These are phyloP conservation scores for Ellobium chinense DNA, from an alignment of 2,888 invertebrate species.

Conservation along the genomic window DNA sequence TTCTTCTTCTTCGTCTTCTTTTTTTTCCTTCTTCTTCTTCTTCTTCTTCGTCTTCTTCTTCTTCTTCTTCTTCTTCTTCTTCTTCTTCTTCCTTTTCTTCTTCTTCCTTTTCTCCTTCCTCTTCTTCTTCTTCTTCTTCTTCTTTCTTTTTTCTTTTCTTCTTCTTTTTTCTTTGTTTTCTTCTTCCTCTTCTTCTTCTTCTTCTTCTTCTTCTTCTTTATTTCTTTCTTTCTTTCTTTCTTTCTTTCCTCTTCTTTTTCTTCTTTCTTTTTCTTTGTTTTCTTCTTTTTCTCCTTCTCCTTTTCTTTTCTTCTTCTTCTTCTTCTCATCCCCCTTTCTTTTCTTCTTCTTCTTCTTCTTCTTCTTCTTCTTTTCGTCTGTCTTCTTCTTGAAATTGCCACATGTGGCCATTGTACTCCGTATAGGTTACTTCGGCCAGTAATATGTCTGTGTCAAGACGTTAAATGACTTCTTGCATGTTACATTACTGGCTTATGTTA, in stretches of 20 bases:
- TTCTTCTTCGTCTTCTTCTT: neutral
- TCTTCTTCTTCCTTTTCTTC: neutral
- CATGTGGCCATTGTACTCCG: too few relatives aligned
- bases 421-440: too few relatives aligned
- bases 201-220: neutral
- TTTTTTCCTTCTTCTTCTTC: neutral
- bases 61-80: slow-evolving; percentile 18
- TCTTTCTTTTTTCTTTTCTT: neutral
- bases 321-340: neutral
- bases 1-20: slow-evolving; percentile 3
- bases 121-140: slow-evolving; percentile 20
- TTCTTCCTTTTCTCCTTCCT: slow-evolving; percentile 25
- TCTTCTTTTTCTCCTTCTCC: neutral
- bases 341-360: neutral
- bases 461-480: too few relatives aligned
- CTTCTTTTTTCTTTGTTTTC: neutral
- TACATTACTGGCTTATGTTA: too few relatives aligned
- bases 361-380: neutral
- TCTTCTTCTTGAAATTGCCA: neutral
- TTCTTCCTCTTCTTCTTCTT: neutral
- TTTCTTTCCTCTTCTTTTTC: neutral
- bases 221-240: neutral
- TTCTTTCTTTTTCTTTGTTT: neutral
- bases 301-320: neutral
- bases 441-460: too few relatives aligned